A percentile compares a stretch with the other conserved stretches of the same genome.
Evolutionary conservation across 2,888 invertebrate species (phyloP).

Genomic region (Creontiades dilutus): DNA sequence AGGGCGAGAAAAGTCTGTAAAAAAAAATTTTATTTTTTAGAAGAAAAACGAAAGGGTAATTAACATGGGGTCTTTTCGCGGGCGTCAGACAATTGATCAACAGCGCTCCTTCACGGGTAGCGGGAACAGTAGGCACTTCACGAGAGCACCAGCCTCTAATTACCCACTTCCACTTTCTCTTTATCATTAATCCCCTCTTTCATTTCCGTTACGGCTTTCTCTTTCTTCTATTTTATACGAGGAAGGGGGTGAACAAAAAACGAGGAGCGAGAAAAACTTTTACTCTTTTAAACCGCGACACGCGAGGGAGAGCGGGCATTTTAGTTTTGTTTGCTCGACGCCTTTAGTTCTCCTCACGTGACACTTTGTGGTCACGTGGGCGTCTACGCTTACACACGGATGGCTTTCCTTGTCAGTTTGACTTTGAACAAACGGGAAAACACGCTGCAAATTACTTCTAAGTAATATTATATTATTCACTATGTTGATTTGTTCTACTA

Average conservation of each 20-base stretch:
- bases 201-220: conserved; percentile 18
- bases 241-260: background rate
- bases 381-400: background rate
- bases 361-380: background rate
- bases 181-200: conserved; percentile 37
- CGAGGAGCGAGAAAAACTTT: background rate
- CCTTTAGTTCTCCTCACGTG: background rate
- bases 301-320: background rate
- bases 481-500: too few relatives aligned
- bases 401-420: background rate
- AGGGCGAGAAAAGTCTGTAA: background rate
- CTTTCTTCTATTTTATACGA: background rate
- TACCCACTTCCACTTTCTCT: conserved; percentile 55
- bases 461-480: too few relatives aligned
- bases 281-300: background rate
- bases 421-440: too few relatives aligned
- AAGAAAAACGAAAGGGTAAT: conserved; percentile 7
- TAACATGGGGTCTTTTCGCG: conserved; percentile 10
- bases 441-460: too few relatives aligned
- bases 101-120: conserved; percentile 2
- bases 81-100: conserved; percentile 47
- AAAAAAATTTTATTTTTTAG: background rate
- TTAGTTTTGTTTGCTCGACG: too few relatives aligned
- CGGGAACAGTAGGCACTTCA: conserved; percentile 21
- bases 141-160: background rate